Base-by-base conservation (phyloP, 2,113 vertebrate species). In the Nymphicus hollandicus region DNA sequence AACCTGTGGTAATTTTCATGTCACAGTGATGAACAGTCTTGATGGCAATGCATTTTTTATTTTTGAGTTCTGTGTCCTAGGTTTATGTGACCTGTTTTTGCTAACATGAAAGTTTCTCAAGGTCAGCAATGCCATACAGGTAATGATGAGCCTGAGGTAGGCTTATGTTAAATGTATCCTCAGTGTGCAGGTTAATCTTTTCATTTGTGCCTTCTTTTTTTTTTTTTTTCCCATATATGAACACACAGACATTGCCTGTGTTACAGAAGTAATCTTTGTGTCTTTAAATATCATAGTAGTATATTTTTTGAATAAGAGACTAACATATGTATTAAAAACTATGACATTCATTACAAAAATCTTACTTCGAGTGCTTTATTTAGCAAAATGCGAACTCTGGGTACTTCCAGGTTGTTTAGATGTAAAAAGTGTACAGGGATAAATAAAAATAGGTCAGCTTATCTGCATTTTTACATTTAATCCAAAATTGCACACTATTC, bases 31-130 rank as follows among this genome's bases (percentile, higher is more conserved):
- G 29, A 80, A 33, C 10, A 27, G 33, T 53, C 47, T 65, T 49
- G 25, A 70, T 77, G 27, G 33, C 29, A 88, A 31, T 53, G 64
- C 7, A 3, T 74, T 46, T 72, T 80, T 72, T 58, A 24, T 35
- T 81, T 79, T 47, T 49, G 17, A 71, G 27, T 61, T 92, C 50
- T 69, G 50, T 81, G 29, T 92, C 77, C 69, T 73, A 72, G 65
- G 25, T 63, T 68, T 82, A 20, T 29, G 17, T 47, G 23, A 76
- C 56, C 11, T 61, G 55, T 92, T 66, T 17, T 50, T 22, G 63
- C 77, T 93, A 87, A 81, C 47, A 39, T 86, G 81, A 91, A 96
- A 96, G 89, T 53, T 94, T 95, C 96, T 95, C 94, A 96, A 97
- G 95, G 92, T 97, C 97, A 96, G 87, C 72, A 90, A 10, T 94